Evolutionary conservation across 2,113 vertebrate genomes (phyloP).

Genomic region (Hippocampus zosterae): DNA sequence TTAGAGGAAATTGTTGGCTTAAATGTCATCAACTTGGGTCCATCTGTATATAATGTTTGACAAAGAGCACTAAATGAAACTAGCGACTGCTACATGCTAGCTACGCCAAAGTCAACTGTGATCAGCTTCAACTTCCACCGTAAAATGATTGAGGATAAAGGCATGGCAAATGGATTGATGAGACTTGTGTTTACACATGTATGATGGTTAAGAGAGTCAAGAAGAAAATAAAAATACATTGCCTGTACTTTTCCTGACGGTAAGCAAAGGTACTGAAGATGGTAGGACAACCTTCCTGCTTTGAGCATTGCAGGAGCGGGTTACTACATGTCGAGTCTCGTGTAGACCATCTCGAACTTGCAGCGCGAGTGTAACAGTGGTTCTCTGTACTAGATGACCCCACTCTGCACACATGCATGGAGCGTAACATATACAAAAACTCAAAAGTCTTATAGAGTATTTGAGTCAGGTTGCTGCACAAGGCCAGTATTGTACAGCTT

Average conservation of each 20-base stretch:
- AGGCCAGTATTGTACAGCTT: constrained; percentile 45
- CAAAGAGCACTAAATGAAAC: not conserved
- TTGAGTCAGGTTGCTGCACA: constrained; percentile 40
- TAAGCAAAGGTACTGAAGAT: not conserved
- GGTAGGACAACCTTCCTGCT: not conserved
- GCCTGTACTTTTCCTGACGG: not conserved
- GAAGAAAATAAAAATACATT: not conserved
- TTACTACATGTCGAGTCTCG: not conserved
- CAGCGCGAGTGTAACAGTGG: constrained; percentile 42
- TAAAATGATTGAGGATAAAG: not conserved
- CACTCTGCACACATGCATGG: constrained; percentile 11
- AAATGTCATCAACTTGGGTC: not conserved
- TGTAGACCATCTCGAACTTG: not conserved
- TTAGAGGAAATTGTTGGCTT: not conserved
- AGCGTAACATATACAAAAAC: constrained; percentile 8
- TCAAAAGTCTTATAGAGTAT: constrained; percentile 15
- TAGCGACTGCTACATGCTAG: not conserved
- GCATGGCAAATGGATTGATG: not conserved
- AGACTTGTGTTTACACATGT: not conserved
- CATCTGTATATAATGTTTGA: not conserved
- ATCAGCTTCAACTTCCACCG: not conserved
- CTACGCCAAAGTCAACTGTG: not conserved
- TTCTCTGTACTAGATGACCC: constrained; percentile 48
- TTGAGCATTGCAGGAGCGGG: not conserved
- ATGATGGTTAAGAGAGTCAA: not conserved